Conservation (phyloP, 1,140 invertebrate species). For the Tetraneura akinire region DNA sequence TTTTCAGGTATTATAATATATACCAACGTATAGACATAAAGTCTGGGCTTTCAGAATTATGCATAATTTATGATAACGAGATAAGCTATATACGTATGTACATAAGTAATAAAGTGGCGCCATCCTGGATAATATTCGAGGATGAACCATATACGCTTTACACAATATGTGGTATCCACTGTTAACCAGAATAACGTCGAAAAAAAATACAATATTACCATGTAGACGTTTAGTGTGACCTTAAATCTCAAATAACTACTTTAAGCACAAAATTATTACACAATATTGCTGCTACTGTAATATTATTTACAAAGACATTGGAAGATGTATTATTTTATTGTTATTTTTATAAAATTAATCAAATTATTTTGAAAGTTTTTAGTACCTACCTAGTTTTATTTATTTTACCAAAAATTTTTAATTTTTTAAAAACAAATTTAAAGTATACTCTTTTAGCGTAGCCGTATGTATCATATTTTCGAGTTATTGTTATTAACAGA, state of each 20-base stretch:
- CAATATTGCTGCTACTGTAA: too few species aligned
- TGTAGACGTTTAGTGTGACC: constrained; percentile 5
- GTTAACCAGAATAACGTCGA: neutral
- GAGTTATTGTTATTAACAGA: too few species aligned
- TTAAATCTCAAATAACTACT: constrained; percentile 6
- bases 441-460: too few species aligned
- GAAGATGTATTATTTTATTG: too few species aligned
- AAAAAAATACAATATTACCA: neutral
- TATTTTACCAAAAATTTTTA: too few species aligned
- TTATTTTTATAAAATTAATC: too few species aligned
- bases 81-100: neutral
- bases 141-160: neutral
- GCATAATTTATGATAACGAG: constrained; percentile 43
- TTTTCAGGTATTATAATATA: neutral
- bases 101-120: constrained; percentile 32
- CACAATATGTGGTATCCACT: too few species aligned
- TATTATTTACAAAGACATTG: too few species aligned
- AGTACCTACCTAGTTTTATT: too few species aligned
- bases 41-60: constrained; percentile 25
- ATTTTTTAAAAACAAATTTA: too few species aligned
- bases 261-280: neutral
- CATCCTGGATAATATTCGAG: constrained; percentile 20
- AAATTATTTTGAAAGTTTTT: too few species aligned
- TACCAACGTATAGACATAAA: neutral
- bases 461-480: too few species aligned